Evolutionary conservation across 2,113 vertebrate species (phyloP).

Genomic region (Dinomys branickii): DNA sequence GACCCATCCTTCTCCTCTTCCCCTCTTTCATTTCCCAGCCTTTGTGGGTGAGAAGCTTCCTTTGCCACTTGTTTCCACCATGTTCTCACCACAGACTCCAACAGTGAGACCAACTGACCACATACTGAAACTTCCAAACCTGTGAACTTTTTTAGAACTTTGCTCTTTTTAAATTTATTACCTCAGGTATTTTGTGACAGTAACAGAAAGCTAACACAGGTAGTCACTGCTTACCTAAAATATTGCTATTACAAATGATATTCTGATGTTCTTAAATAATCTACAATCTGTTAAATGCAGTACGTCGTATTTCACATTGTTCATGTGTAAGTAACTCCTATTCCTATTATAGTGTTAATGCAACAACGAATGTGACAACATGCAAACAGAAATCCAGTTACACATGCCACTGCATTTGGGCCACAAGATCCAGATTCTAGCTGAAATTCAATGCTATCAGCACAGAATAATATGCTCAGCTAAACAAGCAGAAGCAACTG

Average conservation of each 20-base stretch:
- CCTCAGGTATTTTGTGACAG: background rate
- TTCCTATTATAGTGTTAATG: background rate
- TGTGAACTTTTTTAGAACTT: background rate
- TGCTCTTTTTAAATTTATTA: background rate
- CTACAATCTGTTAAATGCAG: background rate
- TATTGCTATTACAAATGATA: background rate
- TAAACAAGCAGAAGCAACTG: background rate
- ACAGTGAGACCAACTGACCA: background rate
- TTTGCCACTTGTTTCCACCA: background rate
- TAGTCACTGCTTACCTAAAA: background rate
- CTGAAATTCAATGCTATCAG: background rate
- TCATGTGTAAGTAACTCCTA: background rate
- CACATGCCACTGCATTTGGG: background rate
- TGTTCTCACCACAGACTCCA: background rate
- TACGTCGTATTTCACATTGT: background rate
- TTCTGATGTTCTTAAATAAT: background rate
- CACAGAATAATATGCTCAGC: conserved; percentile 7
- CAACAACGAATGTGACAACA: background rate
- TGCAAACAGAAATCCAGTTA: conserved; percentile 11
- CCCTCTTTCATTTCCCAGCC: background rate
- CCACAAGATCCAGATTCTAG: background rate
- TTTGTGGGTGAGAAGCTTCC: background rate
- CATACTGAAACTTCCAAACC: background rate
- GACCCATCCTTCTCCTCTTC: background rate
- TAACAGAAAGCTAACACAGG: background rate